Conservation (phyloP, 2,797 vertebrate species). For the Ataeniobius toweri region DNA sequence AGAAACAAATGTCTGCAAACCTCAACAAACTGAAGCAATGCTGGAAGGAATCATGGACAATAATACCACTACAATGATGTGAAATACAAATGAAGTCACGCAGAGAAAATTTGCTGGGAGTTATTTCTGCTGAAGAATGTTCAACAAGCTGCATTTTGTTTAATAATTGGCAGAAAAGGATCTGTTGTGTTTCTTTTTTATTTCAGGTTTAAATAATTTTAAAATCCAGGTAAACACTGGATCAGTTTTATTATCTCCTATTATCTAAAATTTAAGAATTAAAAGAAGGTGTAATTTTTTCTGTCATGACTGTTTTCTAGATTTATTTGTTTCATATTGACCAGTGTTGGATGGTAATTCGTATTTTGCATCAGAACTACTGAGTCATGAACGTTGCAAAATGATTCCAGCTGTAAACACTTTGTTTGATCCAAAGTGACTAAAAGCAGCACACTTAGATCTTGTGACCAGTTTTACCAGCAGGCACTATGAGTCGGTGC, state of each 20-base stretch:
- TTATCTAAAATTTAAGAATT: neutral
- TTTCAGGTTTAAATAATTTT: neutral
- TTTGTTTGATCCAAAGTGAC: constrained; percentile 35
- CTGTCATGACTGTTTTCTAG: neutral
- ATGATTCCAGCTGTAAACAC: constrained; percentile 15
- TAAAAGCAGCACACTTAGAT: constrained; percentile 25
- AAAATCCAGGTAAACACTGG: neutral
- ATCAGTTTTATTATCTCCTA: neutral
- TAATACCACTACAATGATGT: neutral
- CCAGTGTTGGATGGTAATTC: too few species aligned
- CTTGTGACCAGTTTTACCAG: constrained; percentile 27
- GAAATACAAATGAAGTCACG: neutral
- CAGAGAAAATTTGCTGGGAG: neutral
- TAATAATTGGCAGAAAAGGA: neutral
- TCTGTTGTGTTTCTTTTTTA: too few species aligned
- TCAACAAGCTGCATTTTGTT: neutral
- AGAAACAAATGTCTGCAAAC: neutral
- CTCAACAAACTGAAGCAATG: too few species aligned
- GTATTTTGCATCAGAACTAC: neutral
- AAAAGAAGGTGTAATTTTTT: neutral
- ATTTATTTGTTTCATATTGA: neutral
- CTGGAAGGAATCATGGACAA: too few species aligned
- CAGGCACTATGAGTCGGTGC: constrained; percentile 7
- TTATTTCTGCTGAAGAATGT: neutral
- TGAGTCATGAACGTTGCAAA: constrained; percentile 22